These are phyloP conservation scores for Cervus canadensis DNA, from an alignment of 2,113 vertebrate genomes.

Conservation along the genomic window DNA sequence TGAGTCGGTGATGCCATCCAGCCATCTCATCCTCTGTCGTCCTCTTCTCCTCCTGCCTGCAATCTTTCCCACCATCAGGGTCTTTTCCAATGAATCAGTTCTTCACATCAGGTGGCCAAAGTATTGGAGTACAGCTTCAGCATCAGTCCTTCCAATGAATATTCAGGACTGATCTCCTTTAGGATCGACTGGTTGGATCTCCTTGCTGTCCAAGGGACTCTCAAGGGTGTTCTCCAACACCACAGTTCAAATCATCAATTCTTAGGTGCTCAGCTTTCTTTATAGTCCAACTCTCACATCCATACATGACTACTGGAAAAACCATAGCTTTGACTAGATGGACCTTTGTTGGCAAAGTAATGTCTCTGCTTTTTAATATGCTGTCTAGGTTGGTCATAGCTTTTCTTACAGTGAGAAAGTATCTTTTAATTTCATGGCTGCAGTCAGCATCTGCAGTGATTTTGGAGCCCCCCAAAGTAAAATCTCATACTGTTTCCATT, in stretches of 20 bases:
- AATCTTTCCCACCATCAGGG: neutral
- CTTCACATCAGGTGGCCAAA: neutral
- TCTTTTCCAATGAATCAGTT: neutral
- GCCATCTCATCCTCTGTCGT: neutral
- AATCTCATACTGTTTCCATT: neutral
- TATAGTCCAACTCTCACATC: neutral
- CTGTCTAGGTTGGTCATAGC: neutral
- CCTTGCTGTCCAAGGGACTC: neutral
- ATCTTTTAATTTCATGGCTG: neutral
- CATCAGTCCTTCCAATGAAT: neutral
- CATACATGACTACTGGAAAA: neutral
- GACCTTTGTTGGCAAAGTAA: neutral
- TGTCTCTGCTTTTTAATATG: neutral
- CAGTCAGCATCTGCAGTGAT: neutral
- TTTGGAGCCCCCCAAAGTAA: neutral
- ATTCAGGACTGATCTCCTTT: neutral
- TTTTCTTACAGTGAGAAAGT: neutral
- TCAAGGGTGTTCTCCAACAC: neutral
- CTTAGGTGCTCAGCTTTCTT: accelerated
- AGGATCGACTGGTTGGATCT: neutral
- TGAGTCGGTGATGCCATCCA: accelerated
- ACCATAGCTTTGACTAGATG: neutral
- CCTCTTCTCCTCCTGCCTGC: neutral
- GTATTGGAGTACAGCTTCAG: neutral
- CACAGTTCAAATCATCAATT: neutral